Conservation (phyloP, 1,140 invertebrate species). For the Cydia amplana region DNA sequence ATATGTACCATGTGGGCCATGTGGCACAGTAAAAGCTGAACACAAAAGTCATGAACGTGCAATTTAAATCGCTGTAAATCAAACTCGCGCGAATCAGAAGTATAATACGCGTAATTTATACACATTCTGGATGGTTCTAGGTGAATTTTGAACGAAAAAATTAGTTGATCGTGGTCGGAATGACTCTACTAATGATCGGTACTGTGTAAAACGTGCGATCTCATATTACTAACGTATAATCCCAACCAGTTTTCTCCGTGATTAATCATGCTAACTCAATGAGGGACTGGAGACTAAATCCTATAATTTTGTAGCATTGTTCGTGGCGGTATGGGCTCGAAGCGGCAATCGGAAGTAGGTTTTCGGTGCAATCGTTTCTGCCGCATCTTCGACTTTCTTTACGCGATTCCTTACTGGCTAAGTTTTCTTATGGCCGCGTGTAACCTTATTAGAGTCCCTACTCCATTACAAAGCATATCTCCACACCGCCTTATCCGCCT, state of each 20-base stretch:
- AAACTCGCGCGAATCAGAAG: constrained; percentile 44
- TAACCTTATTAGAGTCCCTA: constrained; percentile 4
- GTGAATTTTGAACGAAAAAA: constrained; percentile 52
- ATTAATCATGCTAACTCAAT: constrained; percentile 72
- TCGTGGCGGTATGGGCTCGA: constrained; percentile 51
- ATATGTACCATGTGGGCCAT: too few relatives aligned
- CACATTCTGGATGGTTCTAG: constrained; percentile 45
- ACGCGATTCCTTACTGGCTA: constrained; percentile 1
- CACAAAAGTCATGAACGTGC: constrained; percentile 46
- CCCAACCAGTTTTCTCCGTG: constrained; percentile 61
- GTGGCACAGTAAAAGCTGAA: constrained; percentile 37
- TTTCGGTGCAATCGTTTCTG: constrained; percentile 64
- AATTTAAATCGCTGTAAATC: constrained; percentile 44
- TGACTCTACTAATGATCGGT: constrained; percentile 55
- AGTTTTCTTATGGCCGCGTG: neutral
- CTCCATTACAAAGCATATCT: constrained; percentile 11
- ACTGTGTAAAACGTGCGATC: constrained; percentile 58
- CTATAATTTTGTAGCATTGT: constrained; percentile 73
- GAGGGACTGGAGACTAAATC: constrained; percentile 62
- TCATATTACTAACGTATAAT: constrained; percentile 59
- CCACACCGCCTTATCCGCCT: constrained; percentile 10
- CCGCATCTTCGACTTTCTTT: constrained; percentile 59
- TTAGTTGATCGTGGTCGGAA: constrained; percentile 48
- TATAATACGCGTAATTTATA: constrained; percentile 54
- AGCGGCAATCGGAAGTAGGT: constrained; percentile 67